Conservation (phyloP, 1,140 invertebrate species). For the Neodiprion fabricii region DNA sequence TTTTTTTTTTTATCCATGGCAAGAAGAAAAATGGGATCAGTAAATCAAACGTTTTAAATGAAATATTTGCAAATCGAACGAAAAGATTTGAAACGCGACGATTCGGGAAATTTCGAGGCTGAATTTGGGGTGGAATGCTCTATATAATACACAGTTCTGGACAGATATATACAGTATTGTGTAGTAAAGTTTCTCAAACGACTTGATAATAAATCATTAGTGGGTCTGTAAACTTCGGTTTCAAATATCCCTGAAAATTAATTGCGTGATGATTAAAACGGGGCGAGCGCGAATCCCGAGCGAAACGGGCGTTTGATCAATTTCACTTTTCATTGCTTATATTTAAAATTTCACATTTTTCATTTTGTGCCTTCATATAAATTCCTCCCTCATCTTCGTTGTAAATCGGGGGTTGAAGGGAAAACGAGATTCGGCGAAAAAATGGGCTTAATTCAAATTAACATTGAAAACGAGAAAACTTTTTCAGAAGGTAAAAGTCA, state of each 20-base stretch:
- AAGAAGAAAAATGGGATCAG: too few species aligned
- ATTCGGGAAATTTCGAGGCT: too few species aligned
- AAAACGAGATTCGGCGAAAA: neutral
- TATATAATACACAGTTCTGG: too few species aligned
- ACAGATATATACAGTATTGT: too few species aligned
- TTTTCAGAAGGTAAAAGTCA: neutral
- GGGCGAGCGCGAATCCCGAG: neutral
- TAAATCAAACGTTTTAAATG: too few species aligned
- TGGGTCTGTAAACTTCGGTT: neutral
- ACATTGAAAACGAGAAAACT: neutral
- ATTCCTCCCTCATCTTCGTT: neutral
- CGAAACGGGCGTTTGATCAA: neutral
- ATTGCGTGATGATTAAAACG: neutral
- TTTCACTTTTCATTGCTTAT: neutral
- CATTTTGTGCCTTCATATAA: neutral
- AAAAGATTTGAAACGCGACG: too few species aligned
- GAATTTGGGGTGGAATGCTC: too few species aligned
- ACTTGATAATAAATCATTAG: neutral
- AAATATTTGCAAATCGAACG: too few species aligned
- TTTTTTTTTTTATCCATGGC: too few species aligned
- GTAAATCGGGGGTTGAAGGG: too few species aligned
- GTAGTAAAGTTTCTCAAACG: neutral
- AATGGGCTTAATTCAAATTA: conserved; percentile 1
- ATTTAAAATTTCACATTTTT: neutral
- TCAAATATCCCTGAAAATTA: neutral